Percentiles rank a stretch among this genome's conserved stretches.
Evolutionary conservation across 1,140 invertebrate species (phyloP).

Genomic region (Varroa destructor): DNA sequence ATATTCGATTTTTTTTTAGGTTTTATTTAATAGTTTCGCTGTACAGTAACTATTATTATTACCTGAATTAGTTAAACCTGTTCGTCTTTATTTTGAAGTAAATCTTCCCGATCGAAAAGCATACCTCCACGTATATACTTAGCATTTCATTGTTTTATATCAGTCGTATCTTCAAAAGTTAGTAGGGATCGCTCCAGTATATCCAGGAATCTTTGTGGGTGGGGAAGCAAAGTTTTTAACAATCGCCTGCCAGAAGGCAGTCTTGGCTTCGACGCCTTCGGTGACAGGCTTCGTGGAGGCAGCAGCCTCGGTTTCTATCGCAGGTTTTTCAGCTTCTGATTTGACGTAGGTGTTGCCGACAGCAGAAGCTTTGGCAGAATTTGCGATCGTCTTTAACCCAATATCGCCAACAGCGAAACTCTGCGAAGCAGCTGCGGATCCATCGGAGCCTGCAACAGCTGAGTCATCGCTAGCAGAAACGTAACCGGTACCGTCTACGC

Average conservation of each 20-base stretch:
- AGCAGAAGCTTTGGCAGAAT: not conserved
- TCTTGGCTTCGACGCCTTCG: not conserved
- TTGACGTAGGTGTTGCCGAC: not conserved
- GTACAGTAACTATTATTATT: too few relatives aligned
- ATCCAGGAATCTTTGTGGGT: not conserved
- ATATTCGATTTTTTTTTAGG: too few relatives aligned
- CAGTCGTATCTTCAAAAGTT: too few relatives aligned
- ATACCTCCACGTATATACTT: too few relatives aligned
- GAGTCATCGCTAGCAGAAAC: not conserved
- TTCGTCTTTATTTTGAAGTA: too few relatives aligned
- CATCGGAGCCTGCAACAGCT: not conserved
- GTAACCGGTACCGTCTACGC: too few relatives aligned
- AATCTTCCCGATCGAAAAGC: too few relatives aligned
- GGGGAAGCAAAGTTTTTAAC: not conserved
- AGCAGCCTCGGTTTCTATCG: not conserved
- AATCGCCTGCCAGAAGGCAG: constrained; percentile 15
- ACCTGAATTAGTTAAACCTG: too few relatives aligned
- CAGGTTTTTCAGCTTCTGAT: not conserved
- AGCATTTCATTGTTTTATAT: too few relatives aligned
- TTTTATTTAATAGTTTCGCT: too few relatives aligned
- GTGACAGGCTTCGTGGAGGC: not conserved
- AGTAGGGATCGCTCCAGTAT: not conserved
- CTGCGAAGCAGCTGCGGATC: not conserved
- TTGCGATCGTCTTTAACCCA: not conserved
- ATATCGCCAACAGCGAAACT: not conserved